Base-by-base conservation (phyloP, 2,797 vertebrate species). In the Thalassophryne amazonica region DNA sequence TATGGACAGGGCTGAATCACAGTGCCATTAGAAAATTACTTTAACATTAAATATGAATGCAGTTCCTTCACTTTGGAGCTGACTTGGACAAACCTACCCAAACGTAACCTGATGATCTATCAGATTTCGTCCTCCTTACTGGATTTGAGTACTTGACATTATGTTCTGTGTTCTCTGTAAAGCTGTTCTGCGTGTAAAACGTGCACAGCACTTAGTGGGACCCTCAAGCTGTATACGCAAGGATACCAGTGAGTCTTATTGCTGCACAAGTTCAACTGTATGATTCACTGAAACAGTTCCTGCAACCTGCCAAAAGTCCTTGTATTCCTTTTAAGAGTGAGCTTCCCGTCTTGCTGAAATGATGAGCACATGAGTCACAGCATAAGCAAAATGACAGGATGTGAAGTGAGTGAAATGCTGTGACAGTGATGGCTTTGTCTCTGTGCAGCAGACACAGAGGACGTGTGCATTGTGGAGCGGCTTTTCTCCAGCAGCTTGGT, bases 381-480 rank as follows among this genome's bases (percentile, higher is more conserved):
- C 20, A 4, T n/a, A 30, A 15, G 23, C 12, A 39, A 39, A 25
- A 17, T 5, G 16, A 48, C 20, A 15, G 20, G 8, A 24, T 35
- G 29, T 10, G 8, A n/a, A 4, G 22, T 8, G 34, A 12, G 27
- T 7, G 6, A 39, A n/a, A 10, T 3, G 1, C 6, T 7, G 25
- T 28, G 20, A 34, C n/a, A 17, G 22, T 49, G 21, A 53, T 33
- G 12, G 11, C 27, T 18, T 18, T 61, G 15, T 35, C 6, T 34
- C 6, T 7, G 38, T 45, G 29, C 83, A 99, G 97, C 91, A 53
- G 96, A 98, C 79, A 98, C 97, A 0, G 97, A 99, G 80, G 97
- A 99, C 33, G 96, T 99, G 62, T 99, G 96, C 77, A 97, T 99
- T 2, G 97, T 99, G 86, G 97, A 99, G 83, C 91, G 97, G 20